Conservation (phyloP, 2,797 vertebrate genomes). For the Bufotes viridis region DNA sequence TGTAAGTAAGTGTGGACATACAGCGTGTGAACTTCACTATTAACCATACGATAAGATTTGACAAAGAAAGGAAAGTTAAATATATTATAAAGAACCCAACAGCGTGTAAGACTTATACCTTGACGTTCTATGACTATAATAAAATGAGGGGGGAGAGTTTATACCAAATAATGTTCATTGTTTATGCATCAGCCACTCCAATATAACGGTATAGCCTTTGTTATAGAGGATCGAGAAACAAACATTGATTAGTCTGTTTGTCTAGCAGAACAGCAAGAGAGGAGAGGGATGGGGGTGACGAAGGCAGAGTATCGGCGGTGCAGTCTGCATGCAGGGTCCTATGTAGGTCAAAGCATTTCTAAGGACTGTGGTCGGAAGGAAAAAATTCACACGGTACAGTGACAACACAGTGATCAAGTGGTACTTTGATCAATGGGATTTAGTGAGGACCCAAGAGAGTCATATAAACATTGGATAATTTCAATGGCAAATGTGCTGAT, state of each 20-base stretch:
- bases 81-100: neutral
- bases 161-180: neutral
- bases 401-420: neutral
- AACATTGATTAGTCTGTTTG: neutral
- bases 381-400: constrained; percentile 4
- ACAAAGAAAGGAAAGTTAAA: neutral
- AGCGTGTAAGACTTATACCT: neutral
- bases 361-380: constrained; percentile 3
- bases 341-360: neutral
- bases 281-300: neutral
- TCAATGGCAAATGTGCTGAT: neutral
- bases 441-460: neutral
- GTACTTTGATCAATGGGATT: neutral
- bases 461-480: neutral
- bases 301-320: neutral
- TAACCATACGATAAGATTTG: neutral
- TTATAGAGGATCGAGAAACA: neutral
- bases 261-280: neutral
- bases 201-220: neutral
- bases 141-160: neutral
- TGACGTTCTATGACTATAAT: neutral
- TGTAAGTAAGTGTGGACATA: neutral
- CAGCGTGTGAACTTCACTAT: neutral
- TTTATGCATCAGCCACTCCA: neutral
- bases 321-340: constrained; percentile 17